These are phyloP conservation scores for Ophion ventricosus DNA, from an alignment of 2,888 invertebrate species.

Conservation along the genomic window DNA sequence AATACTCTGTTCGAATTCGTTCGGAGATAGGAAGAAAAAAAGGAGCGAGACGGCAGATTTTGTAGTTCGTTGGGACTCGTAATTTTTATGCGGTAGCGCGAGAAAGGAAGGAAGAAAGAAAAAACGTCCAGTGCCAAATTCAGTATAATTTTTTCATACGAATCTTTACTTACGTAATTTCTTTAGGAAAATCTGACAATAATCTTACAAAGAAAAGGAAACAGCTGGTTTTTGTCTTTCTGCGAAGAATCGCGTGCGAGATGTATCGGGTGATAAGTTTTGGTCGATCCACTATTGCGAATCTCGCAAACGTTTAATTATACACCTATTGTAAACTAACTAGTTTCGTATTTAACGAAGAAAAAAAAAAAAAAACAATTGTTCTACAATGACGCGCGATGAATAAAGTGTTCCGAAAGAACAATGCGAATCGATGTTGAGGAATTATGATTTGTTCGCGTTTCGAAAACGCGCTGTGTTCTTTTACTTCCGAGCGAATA, in stretches of 20 bases:
- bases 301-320: slow-evolving; percentile 48
- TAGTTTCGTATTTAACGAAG: slow-evolving; percentile 62
- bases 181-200: slow-evolving; percentile 76
- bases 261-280: slow-evolving; percentile 68
- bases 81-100: slow-evolving; percentile 18
- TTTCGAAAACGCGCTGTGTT: neutral
- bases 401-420: slow-evolving; percentile 56
- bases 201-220: slow-evolving; percentile 71
- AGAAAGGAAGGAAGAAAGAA: slow-evolving; percentile 44
- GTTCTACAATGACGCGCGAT: slow-evolving; percentile 60
- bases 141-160: slow-evolving; percentile 69
- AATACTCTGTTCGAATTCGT: slow-evolving; percentile 27
- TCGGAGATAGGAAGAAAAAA: slow-evolving; percentile 32
- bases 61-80: slow-evolving; percentile 33
- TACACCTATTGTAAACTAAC: slow-evolving; percentile 36
- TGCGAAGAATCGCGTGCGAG: slow-evolving; percentile 62
- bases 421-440: slow-evolving; percentile 20
- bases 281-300: slow-evolving; percentile 56
- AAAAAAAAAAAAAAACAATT: slow-evolving; percentile 28
- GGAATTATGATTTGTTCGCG: neutral
- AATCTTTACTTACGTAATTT: slow-evolving; percentile 58
- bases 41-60: slow-evolving; percentile 2
- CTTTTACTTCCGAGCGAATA: neutral
- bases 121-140: slow-evolving; percentile 80
- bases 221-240: slow-evolving; percentile 69